Evolutionary conservation across 2,113 vertebrate species (phyloP), one percentile per base, ranked within the genome.

Genomic region (Sphaerodactylus townsendi): DNA sequence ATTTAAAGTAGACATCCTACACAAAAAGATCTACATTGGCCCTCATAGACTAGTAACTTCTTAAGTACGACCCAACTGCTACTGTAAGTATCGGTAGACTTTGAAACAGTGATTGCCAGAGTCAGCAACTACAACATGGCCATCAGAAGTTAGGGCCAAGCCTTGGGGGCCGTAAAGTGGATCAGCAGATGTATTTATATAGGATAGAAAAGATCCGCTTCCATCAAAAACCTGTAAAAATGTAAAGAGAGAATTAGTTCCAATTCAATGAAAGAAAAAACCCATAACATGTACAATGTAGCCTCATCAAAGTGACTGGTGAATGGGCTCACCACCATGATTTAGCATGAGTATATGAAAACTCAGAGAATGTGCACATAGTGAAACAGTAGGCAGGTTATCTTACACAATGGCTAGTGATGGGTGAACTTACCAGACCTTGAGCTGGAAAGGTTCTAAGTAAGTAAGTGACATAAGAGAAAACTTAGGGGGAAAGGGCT

Each of bases 61-160:
- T 30, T 71, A 88, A 87, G 70, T 81, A 48, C 19, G 77, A 89
- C 79, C 86, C 87, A 71, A 80, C 72, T 59, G 87, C 96, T 96
- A 98, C 94, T 99, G 98, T 81, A 99, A 95, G 91, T 99, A 99
- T 88, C 98, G 97, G 90, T 99, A 99, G 87, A 99, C 96, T 96
- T 99, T 99, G 94, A 99, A 99, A 95, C 98, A 99, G 92, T 99
- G 99, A 95, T 99, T 99, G 87, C 99, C 98, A 84, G 99, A 99
- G 95, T 99, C 99, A 80, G 99, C 99, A 21, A 99, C 98, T 88
- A 99, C 98, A 46, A 99, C 98, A 0, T 99, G 98, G 90, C 98
- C 98, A 1, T 99, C 98, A 10, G 98, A 98, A 88, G 98, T 99
- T 69, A 99, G 97, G 19, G 98, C 97, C 92, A 99, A 95, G 77